These are phyloP conservation scores for Anarsia innoxiella DNA, from an alignment of 2,888 invertebrate genomes.

Conservation along the genomic window DNA sequence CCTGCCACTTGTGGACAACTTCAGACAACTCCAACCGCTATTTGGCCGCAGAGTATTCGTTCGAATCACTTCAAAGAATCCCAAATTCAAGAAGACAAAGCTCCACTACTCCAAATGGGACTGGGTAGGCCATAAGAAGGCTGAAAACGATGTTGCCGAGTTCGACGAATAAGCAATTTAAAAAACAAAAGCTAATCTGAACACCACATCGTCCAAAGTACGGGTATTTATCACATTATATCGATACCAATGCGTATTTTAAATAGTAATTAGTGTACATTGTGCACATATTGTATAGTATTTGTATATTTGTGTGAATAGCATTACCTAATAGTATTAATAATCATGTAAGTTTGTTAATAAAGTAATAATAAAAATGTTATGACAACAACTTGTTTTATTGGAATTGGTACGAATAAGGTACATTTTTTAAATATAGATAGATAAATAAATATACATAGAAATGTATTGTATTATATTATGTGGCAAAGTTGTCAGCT, in stretches of 20 bases:
- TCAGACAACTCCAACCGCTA: conserved; percentile 79
- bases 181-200: background rate
- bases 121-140: conserved; percentile 75
- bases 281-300: too few relatives aligned
- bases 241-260: conserved; percentile 41
- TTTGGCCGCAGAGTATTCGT: conserved; percentile 80
- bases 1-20: conserved; percentile 81
- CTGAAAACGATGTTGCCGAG: conserved; percentile 63
- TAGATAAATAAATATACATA: conserved; percentile 18
- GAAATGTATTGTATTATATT: background rate
- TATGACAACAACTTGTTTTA: background rate
- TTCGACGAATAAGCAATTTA: conserved; percentile 61
- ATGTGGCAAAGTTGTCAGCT: conserved; percentile 51
- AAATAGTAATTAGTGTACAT: too few relatives aligned
- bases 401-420: background rate
- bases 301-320: conserved; percentile 28
- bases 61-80: conserved; percentile 73
- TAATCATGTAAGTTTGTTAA: conserved; percentile 34
- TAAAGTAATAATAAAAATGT: conserved; percentile 21
- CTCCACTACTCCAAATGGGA: conserved; percentile 78
- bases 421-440: conserved; percentile 13
- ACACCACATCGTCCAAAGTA: conserved; percentile 25
- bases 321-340: too few relatives aligned
- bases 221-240: conserved; percentile 37
- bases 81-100: conserved; percentile 74